These are phyloP conservation scores for Coregonus ussuriensis DNA, from an alignment of 2,797 vertebrate genomes.

Conservation along the genomic window DNA sequence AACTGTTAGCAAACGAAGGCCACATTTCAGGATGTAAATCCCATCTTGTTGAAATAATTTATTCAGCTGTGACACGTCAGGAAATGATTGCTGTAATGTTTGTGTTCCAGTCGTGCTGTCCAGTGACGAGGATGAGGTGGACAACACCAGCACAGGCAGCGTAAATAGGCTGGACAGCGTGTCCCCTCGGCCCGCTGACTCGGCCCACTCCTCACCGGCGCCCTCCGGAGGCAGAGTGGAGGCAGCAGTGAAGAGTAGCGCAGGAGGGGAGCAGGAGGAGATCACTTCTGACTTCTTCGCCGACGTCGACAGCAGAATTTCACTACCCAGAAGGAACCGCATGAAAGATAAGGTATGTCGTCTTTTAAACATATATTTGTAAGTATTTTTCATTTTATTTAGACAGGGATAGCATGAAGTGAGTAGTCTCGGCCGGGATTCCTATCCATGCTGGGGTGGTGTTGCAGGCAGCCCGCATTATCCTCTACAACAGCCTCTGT, in stretches of 20 bases:
- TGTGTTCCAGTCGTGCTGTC: constrained; percentile 86
- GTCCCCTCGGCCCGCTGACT: constrained; percentile 88
- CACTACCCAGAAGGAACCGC: constrained; percentile 81
- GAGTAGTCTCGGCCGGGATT: background rate
- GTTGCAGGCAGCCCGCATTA: too few relatives aligned
- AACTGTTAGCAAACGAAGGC: background rate
- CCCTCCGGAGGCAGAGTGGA: constrained; percentile 90
- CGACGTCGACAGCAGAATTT: constrained; percentile 79
- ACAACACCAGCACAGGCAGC: constrained; percentile 82
- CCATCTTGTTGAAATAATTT: background rate
- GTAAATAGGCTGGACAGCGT: constrained; percentile 84
- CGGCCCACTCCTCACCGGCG: constrained; percentile 88
- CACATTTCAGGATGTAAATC: background rate
- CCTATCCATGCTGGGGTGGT: background rate
- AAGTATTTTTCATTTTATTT: background rate
- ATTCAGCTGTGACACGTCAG: background rate
- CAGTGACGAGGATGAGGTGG: constrained; percentile 87
- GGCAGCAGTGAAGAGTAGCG: constrained; percentile 85
- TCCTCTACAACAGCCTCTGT: too few relatives aligned
- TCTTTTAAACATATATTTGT: background rate
- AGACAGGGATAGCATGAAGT: background rate
- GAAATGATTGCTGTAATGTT: background rate
- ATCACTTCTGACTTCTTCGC: constrained; percentile 72
- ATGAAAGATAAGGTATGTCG: constrained; percentile 91
- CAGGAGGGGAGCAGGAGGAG: constrained; percentile 80